Conservation (phyloP, 92 coral and sea anemone species). For the Heliopora coerulea region DNA sequence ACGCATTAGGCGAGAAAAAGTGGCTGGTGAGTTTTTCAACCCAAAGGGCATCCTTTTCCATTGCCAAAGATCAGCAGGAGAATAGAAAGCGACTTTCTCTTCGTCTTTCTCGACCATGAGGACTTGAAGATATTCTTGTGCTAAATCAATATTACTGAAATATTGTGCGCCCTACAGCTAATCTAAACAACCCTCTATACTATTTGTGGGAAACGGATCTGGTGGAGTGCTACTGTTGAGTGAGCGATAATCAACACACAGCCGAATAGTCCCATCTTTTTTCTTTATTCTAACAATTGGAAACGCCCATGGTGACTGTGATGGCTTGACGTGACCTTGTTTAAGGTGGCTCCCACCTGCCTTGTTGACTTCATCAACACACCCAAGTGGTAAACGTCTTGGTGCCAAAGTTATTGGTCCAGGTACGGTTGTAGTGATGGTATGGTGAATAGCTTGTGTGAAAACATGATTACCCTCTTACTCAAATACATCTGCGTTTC, state of each 20-base stretch:
- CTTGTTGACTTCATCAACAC: conserved; percentile 52
- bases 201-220: conserved; percentile 46
- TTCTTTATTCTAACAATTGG: conserved; percentile 35
- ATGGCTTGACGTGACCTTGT: conserved; percentile 47
- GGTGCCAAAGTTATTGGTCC: conserved; percentile 46
- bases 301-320: conserved; percentile 43
- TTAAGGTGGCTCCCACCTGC: conserved; percentile 30
- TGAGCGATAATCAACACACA: conserved; percentile 43
- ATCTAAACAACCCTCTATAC: conserved; percentile 46
- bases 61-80: conserved; percentile 49
- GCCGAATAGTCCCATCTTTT: conserved; percentile 39
- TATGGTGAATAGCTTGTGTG: conserved; percentile 41
- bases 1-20: conserved; percentile 54
- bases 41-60: conserved; percentile 59
- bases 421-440: conserved; percentile 16
- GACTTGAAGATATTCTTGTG: conserved; percentile 49
- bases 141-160: conserved; percentile 41
- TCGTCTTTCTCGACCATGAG: conserved; percentile 41
- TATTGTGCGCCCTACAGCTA: conserved; percentile 22
- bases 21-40: conserved; percentile 44
- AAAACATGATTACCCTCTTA: conserved; percentile 40
- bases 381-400: conserved; percentile 47
- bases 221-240: conserved; percentile 38
- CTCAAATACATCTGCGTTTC: conserved; percentile 44
- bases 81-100: conserved; percentile 48